A percentile compares a stretch with the other conserved stretches of the same genome.
phyloP scores from a whole-genome alignment of 2,797 vertebrate genomes.

The Chelon auratus region DNA sequence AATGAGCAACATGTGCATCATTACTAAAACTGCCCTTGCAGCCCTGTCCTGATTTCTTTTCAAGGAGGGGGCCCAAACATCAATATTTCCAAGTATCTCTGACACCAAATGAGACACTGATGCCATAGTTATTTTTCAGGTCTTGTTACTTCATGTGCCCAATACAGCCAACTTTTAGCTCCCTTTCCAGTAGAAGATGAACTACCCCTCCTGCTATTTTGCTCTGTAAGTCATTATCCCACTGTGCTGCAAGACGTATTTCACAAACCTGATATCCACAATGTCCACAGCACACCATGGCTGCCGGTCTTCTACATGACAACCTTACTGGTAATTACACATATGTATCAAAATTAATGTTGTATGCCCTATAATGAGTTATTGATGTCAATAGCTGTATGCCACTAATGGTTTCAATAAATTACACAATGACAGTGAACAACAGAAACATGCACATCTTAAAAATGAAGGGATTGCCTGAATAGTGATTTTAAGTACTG shows the following conservation, averaged over 20 bases:
- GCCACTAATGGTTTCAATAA: conserved; percentile 50
- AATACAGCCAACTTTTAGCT: neutral
- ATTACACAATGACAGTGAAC: conserved; percentile 42
- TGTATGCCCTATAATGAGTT: conserved; percentile 47
- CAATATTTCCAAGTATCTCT: neutral
- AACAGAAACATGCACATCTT: conserved; percentile 11
- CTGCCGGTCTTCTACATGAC: neutral
- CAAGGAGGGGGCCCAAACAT: too few species aligned
- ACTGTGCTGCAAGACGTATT: conserved; percentile 13
- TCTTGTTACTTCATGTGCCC: neutral
- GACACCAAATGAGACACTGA: neutral
- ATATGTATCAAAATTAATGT: conserved; percentile 55
- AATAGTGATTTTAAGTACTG: conserved; percentile 10
- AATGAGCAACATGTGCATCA: neutral
- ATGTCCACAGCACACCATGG: neutral
- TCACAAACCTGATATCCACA: conserved; percentile 1
- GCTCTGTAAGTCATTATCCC: conserved; percentile 11
- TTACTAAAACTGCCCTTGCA: too few species aligned
- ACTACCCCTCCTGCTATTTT: neutral
- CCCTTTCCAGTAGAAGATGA: neutral
- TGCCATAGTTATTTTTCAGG: neutral
- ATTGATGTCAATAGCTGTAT: conserved; percentile 53
- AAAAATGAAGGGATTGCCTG: conserved; percentile 10
- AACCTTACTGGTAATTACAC: conserved; percentile 45
- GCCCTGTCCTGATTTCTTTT: too few species aligned